These are phyloP conservation scores for Lophura nycthemera DNA, from an alignment of 2,113 vertebrate species.

Conservation along the genomic window DNA sequence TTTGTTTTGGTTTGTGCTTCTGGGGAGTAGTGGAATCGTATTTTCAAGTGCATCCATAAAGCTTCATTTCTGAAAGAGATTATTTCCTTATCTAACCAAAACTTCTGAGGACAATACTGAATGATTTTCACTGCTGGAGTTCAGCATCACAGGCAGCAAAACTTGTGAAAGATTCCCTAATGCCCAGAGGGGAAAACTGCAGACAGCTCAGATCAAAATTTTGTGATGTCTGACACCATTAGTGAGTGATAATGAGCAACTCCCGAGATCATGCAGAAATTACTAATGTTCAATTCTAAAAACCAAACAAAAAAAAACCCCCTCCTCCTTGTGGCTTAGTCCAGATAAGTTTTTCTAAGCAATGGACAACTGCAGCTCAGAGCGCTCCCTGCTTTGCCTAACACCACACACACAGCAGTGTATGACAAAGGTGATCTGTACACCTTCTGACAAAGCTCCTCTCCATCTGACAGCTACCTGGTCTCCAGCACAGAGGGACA, in stretches of 20 bases:
- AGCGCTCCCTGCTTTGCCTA: neutral
- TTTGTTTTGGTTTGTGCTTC: neutral
- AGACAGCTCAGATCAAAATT: conserved; percentile 15
- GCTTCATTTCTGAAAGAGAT: neutral
- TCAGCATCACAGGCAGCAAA: conserved; percentile 2
- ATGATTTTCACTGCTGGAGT: conserved; percentile 6
- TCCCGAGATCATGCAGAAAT: conserved; percentile 13
- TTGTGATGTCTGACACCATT: conserved; percentile 21
- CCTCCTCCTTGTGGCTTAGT: neutral
- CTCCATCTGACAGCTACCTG: neutral
- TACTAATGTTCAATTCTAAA: neutral
- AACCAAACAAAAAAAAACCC: neutral
- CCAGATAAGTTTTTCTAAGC: neutral
- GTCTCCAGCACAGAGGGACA: neutral
- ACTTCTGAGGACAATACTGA: conserved; percentile 31
- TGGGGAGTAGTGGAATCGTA: neutral
- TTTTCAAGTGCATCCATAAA: neutral
- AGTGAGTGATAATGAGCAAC: conserved; percentile 35
- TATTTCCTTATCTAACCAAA: neutral
- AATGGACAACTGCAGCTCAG: neutral
- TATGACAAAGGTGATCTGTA: neutral
- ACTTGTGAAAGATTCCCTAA: neutral
- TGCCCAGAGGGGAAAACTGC: neutral
- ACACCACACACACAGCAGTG: neutral
- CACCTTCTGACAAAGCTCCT: neutral